Base-by-base conservation (phyloP, 1,140 invertebrate species). In the Melanaphis sacchari region DNA sequence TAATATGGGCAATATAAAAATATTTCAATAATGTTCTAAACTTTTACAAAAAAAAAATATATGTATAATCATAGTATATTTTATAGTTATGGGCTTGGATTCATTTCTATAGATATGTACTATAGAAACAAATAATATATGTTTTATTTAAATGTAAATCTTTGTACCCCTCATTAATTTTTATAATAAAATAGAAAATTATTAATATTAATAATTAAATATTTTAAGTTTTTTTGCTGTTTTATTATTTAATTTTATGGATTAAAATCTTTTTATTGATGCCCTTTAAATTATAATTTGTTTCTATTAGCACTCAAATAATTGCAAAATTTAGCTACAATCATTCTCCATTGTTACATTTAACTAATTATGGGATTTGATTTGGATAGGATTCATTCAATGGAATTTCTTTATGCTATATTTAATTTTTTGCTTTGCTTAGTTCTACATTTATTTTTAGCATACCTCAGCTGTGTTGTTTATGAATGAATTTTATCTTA, bases 21-120 rank as follows among this genome's bases (percentile, higher is more conserved):
- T 66, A 66, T 90, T 90, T 90, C 66, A 41, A 90, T 36, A 36
- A 89, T 89, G 46, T 89, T 89, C 36, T 89, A 89, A 89, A 89
- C n/a, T 90, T 66, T 89, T 52, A 43, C 40, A 54, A 40, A 90
- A 88, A 87, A 87, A 18, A 85, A 84, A 40, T 22, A 38, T 41
- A 84, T 84, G 41, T 84, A 41, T 26, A 49, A 3, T 18, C 18
- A 52, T 54, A 90, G 52, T 90, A 59, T 90, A 9, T 90, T 54
- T 54, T 90, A 90, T 40, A 66, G 54, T n/a, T 66, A 59, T 90
- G 38, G 15, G 31, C 88, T 90, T 36, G 4, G 31, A 59, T 40
- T 15, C 36, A 90, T 90, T 38, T 90, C 89, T 66, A 90, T 54
- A 59, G 46, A 66, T 90, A n/a, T 89, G 22, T 54, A 89, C 22